phyloP scores from a whole-genome alignment of 30 jellyfish, hydroid and myxozoan genomes.

The Aurelia sp. region DNA sequence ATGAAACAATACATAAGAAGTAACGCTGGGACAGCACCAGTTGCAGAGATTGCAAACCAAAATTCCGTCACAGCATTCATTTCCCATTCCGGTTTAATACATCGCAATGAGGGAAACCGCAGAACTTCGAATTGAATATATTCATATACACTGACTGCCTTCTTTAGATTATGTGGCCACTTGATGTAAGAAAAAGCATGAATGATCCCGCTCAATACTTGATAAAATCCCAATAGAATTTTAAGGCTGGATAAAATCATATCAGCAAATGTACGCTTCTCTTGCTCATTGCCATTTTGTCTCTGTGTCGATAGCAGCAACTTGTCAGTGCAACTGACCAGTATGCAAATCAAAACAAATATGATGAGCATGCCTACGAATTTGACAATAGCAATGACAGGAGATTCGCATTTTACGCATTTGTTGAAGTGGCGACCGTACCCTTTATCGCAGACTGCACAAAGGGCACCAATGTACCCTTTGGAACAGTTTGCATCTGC shows the following conservation, averaged over 20 bases:
- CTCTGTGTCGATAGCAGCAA: not conserved
- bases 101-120: conserved; percentile 50
- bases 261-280: conserved; percentile 64
- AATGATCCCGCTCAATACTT: conserved; percentile 30
- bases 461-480: conserved; percentile 58
- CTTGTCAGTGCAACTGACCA: conserved; percentile 55
- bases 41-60: conserved; percentile 47
- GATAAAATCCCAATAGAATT: conserved; percentile 63
- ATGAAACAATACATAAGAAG: conserved; percentile 11
- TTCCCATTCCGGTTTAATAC: conserved; percentile 42
- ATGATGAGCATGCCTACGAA: not conserved
- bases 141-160: conserved; percentile 16
- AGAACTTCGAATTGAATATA: conserved; percentile 35
- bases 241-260: conserved; percentile 56
- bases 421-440: conserved; percentile 26
- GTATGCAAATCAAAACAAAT: conserved; percentile 26
- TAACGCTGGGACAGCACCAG: conserved; percentile 34
- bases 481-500: conserved; percentile 37
- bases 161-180: conserved; percentile 49
- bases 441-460: conserved; percentile 52
- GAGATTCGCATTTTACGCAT: conserved; percentile 46
- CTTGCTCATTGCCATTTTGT: not conserved
- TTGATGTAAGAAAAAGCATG: conserved; percentile 21
- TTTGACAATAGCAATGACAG: conserved; percentile 16
- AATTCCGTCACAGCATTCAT: conserved; percentile 45